Evolutionary conservation across 2,888 invertebrate genomes (phyloP), one percentile per base, ranked within the genome.

Genomic region (Drosophila borealis): DNA sequence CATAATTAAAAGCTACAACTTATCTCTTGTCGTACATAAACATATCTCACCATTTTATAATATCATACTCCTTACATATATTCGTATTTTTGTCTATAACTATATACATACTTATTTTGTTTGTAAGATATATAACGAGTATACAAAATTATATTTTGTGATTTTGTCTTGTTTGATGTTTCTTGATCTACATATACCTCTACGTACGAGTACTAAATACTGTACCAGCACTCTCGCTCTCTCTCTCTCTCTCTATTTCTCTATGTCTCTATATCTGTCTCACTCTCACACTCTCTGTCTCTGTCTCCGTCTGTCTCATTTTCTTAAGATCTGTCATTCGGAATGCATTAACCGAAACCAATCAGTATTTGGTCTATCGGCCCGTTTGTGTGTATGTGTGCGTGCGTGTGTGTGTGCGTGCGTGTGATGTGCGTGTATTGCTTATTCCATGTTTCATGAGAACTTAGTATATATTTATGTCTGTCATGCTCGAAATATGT

Each of bases 161-260:
- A 74, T 67, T 75, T 65, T 67, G 77, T 80, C 70, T 67, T 77
- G 80, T 70, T 80, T 75, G 63, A 55, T 80, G 77, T 76, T 66
- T 72, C 51, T 60, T 64, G 53, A 60, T 53, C 53, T 66, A 66
- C 72, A 71, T 66, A 76, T 61, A 55, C 55, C 46, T 29, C 29
- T 65, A 66, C 21, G 21, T 53, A 56, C 45, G 53, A 45, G 73
- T 72, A 57, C 53, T 42, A 33, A 48, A 36, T 51, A 56, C 64
- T 61, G 17, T 51, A 42, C 49, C 17, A 60, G 37, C 71, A 72
- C 56, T 54, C 54, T 33, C 45, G 49, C 56, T 59, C 10, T 36
- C 42, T 57, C 39, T 39, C 60, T 41, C 14, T 39, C 21, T 45
- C n/a, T 34, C 34, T 19, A 11, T 44, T 14, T 42, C 11, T 51